phyloP scores from a whole-genome alignment of 2,888 invertebrate species.

The Eilema depressum region DNA sequence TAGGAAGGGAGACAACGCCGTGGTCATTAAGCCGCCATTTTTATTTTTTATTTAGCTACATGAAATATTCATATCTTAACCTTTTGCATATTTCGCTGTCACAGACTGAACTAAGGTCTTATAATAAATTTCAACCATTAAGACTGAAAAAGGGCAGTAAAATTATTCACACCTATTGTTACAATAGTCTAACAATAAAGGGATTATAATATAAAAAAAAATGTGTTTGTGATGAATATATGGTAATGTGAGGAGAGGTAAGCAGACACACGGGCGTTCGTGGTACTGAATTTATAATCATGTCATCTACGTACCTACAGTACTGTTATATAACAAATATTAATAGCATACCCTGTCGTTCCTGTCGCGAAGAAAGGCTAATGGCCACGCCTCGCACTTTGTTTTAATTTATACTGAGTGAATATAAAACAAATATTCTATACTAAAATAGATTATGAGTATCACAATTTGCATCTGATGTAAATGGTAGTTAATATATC shows the following conservation, averaged over 20 bases:
- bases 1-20: neutral
- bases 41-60: neutral
- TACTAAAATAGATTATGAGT: no score
- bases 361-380: neutral
- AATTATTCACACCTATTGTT: slow-evolving; percentile 20
- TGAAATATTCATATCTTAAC: slow-evolving; percentile 19
- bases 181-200: slow-evolving; percentile 59
- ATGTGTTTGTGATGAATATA: slow-evolving; percentile 54
- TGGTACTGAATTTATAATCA: slow-evolving; percentile 63
- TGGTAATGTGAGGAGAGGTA: slow-evolving; percentile 61
- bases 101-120: neutral
- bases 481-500: no score
- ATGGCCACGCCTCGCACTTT: neutral
- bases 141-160: slow-evolving; percentile 17
- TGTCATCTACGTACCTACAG: slow-evolving; percentile 48
- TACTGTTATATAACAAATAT: slow-evolving; percentile 22
- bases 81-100: slow-evolving; percentile 9
- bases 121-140: slow-evolving; percentile 17
- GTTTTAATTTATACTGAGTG: neutral
- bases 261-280: slow-evolving; percentile 60
- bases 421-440: no score
- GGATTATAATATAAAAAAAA: slow-evolving; percentile 56
- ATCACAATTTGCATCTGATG: no score
- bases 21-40: neutral
- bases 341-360: neutral